Percentiles rank a stretch among this genome's conserved stretches.
Evolutionary conservation across 2,113 vertebrate species (phyloP).

Genomic region (Neodontobutis hainanensis): DNA sequence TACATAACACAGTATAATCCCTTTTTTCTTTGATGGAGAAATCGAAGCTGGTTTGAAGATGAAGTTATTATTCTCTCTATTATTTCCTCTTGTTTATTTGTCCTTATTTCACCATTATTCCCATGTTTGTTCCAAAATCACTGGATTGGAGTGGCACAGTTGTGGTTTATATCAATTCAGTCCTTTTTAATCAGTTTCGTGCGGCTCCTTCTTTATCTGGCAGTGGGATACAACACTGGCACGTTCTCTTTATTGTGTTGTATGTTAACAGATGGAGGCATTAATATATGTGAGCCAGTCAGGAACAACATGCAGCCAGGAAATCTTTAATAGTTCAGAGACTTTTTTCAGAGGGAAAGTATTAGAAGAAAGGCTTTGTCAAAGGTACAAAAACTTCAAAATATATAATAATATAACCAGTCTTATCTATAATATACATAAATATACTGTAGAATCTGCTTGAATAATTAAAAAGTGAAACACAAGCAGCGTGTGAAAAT

Average conservation of each 20-base stretch:
- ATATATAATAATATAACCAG: too few relatives aligned
- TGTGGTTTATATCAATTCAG: slow-evolving; percentile 27
- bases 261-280: slow-evolving; percentile 55
- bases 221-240: slow-evolving; percentile 30
- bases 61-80: slow-evolving; percentile 23
- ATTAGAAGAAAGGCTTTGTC: neutral
- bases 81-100: slow-evolving; percentile 13
- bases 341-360: neutral
- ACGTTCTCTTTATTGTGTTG: slow-evolving; percentile 9
- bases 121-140: slow-evolving; percentile 20
- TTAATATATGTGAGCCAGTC: slow-evolving; percentile 24
- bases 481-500: too few relatives aligned
- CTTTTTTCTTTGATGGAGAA: slow-evolving; percentile 29
- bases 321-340: slow-evolving; percentile 5
- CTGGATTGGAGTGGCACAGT: slow-evolving; percentile 12
- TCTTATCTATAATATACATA: too few relatives aligned
- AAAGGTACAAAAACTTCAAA: too few relatives aligned
- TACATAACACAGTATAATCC: slow-evolving; percentile 15
- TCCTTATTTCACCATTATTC: slow-evolving; percentile 27
- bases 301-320: slow-evolving; percentile 12
- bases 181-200: slow-evolving; percentile 6
- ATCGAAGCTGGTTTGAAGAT: slow-evolving; percentile 26
- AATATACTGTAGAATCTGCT: too few relatives aligned
- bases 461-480: too few relatives aligned
- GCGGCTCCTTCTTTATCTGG: slow-evolving; percentile 33